Conservation (phyloP, 1,140 invertebrate genomes). For the Musca domestica region DNA sequence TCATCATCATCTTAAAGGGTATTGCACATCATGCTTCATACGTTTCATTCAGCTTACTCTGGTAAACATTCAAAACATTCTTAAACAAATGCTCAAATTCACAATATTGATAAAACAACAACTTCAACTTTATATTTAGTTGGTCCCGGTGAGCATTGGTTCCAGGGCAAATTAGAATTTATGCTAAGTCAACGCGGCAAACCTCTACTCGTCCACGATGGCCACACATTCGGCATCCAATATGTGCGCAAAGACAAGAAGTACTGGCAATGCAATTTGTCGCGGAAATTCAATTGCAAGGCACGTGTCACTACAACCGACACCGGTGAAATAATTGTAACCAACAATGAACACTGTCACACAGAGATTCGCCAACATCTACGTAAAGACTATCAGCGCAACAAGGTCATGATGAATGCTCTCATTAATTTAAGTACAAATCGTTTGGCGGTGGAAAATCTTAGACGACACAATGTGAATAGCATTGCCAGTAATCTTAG, state of each 20-base stretch:
- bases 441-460: constrained; percentile 29
- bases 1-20: constrained; percentile 4
- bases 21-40: neutral
- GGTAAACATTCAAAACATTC: neutral
- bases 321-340: constrained; percentile 53
- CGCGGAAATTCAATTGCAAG: constrained; percentile 53
- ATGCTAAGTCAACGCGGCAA: constrained; percentile 54
- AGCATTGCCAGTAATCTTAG: constrained; percentile 25
- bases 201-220: constrained; percentile 52
- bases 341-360: constrained; percentile 53
- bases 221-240: constrained; percentile 53
- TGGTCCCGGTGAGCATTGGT: constrained; percentile 53
- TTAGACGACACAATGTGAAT: constrained; percentile 32
- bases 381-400: constrained; percentile 52
- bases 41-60: neutral
- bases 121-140: constrained; percentile 33
- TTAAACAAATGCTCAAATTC: neutral
- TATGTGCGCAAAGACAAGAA: constrained; percentile 54
- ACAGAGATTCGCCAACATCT: constrained; percentile 53
- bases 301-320: constrained; percentile 53
- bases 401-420: constrained; percentile 53
- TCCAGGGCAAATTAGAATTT: constrained; percentile 53
- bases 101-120: neutral
- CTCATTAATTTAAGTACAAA: constrained; percentile 43
- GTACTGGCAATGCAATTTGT: constrained; percentile 54